Conservation (phyloP, 2,888 invertebrate species). For the Nemotelus pantherinus region DNA sequence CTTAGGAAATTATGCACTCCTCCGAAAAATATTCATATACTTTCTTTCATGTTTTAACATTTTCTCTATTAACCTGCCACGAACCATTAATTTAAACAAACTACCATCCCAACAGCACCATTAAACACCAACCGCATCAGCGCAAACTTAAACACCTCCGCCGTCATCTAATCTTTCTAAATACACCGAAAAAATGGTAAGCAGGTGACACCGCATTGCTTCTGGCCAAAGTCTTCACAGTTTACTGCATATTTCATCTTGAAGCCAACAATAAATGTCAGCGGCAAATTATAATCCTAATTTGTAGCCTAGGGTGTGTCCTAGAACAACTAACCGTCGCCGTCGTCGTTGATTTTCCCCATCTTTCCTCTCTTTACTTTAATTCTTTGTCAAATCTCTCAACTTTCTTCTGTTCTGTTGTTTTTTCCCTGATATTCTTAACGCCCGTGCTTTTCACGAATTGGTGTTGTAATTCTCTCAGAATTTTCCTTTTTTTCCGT, state of each 20-base stretch:
- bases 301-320: constrained; percentile 51
- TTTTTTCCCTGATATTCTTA: constrained; percentile 3
- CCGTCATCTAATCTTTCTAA: constrained; percentile 28
- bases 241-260: constrained; percentile 48
- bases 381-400: not conserved
- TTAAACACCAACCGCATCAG: constrained; percentile 6
- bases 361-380: constrained; percentile 37
- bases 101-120: not conserved
- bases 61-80: not conserved
- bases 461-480: constrained; percentile 30
- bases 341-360: constrained; percentile 31
- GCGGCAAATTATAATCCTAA: constrained; percentile 53
- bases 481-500: not conserved
- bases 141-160: constrained; percentile 20
- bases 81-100: not conserved
- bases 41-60: not conserved
- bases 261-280: constrained; percentile 53
- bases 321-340: constrained; percentile 26
- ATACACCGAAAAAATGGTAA: constrained; percentile 41
- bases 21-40: not conserved
- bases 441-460: constrained; percentile 10
- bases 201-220: constrained; percentile 43
- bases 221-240: constrained; percentile 34
- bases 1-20: not conserved
- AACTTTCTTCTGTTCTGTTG: constrained; percentile 1